Conservation (phyloP, 2,888 invertebrate genomes). For the Eupithecia subfuscata region DNA sequence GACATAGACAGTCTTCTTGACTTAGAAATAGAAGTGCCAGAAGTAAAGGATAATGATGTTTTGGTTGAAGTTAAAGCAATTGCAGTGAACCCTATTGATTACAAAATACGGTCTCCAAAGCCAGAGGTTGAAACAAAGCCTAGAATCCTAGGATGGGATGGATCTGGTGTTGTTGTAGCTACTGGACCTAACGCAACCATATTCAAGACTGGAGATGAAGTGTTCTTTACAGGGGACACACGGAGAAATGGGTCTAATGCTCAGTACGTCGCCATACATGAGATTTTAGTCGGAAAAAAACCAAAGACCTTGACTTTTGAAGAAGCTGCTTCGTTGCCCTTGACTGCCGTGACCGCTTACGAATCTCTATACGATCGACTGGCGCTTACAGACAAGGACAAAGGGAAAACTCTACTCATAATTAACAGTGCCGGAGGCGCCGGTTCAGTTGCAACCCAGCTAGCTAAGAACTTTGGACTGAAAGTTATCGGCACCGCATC, state of each 20-base stretch:
- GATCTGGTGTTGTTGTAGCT: slow-evolving; percentile 68
- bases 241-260: slow-evolving; percentile 71
- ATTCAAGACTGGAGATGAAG: slow-evolving; percentile 71
- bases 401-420: slow-evolving; percentile 67
- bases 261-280: slow-evolving; percentile 68
- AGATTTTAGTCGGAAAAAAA: slow-evolving; percentile 65
- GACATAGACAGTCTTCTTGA: slow-evolving; percentile 68
- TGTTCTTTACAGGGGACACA: slow-evolving; percentile 70
- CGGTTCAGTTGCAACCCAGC: slow-evolving; percentile 71
- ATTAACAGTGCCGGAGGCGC: slow-evolving; percentile 78
- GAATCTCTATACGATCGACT: slow-evolving; percentile 70
- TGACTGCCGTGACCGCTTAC: slow-evolving; percentile 69
- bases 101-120: slow-evolving; percentile 72
- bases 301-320: slow-evolving; percentile 71
- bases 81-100: slow-evolving; percentile 74
- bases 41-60: slow-evolving; percentile 60
- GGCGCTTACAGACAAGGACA: slow-evolving; percentile 68
- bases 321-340: slow-evolving; percentile 76
- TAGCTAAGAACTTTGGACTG: slow-evolving; percentile 68
- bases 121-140: slow-evolving; percentile 60
- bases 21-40: slow-evolving; percentile 66
- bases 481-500: slow-evolving; percentile 76
- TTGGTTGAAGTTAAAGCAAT: slow-evolving; percentile 74
- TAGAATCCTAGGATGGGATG: slow-evolving; percentile 74
- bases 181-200: slow-evolving; percentile 60